Percentiles rank a stretch among this genome's conserved stretches.
Conservation (phyloP, 2,113 vertebrate species). For the Struthio camelus region DNA sequence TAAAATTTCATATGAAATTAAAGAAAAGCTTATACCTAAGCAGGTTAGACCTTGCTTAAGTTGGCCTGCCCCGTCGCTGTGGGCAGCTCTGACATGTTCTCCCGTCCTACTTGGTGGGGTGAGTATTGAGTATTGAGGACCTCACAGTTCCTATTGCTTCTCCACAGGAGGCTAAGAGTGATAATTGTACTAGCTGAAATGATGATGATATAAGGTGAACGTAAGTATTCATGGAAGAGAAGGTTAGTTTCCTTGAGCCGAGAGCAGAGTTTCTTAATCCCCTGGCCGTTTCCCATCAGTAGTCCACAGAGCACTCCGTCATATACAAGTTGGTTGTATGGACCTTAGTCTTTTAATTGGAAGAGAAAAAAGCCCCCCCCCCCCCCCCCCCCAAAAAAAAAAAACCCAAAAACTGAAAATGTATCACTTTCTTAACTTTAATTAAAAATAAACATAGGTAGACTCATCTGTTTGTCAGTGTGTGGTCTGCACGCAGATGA, state of each 20-base stretch:
- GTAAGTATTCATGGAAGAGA: background rate
- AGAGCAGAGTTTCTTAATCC: background rate
- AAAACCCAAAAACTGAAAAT: background rate
- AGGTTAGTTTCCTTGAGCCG: background rate
- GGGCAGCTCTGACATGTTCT: background rate
- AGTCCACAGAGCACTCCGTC: background rate
- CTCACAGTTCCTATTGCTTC: fast-evolving
- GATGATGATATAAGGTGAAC: background rate
- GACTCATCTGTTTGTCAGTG: background rate
- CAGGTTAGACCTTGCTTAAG: background rate
- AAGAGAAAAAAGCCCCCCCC: background rate
- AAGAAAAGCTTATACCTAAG: background rate
- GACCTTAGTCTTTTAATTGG: background rate
- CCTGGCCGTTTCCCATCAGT: background rate
- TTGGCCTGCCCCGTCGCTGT: background rate
- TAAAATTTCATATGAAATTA: background rate
- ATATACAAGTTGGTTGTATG: background rate
- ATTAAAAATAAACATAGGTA: background rate
- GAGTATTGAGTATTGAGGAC: background rate
- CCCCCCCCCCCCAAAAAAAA: too few species aligned
- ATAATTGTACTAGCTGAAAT: too few species aligned
- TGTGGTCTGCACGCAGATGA: background rate
- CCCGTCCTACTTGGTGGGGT: background rate
- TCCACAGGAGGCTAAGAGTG: background rate
- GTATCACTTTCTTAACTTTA: background rate